These are phyloP conservation scores for Volucella bombylans DNA, from an alignment of 2,888 invertebrate species.

Conservation along the genomic window DNA sequence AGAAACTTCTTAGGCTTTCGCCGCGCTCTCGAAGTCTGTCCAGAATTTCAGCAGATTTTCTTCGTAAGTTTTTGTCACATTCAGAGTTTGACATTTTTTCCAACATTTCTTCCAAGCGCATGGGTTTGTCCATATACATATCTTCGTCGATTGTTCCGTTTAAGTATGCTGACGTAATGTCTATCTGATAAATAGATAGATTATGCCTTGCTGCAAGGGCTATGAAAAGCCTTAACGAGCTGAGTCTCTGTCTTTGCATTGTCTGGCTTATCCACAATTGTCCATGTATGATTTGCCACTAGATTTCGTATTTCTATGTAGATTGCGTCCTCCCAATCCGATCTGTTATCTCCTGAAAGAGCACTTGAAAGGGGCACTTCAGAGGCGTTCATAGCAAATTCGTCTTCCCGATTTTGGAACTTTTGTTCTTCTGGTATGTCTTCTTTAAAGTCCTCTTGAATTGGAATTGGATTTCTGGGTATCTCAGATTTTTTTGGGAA, in stretches of 20 bases:
- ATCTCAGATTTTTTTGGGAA: not conserved
- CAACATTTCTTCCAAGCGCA: not conserved
- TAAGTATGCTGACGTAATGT: conserved; percentile 5
- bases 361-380: too few relatives aligned
- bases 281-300: too few relatives aligned
- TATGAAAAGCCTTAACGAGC: not conserved
- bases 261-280: not conserved
- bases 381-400: too few relatives aligned
- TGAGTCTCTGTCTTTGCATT: not conserved
- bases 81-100: not conserved
- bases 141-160: conserved; percentile 7
- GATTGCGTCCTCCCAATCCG: too few relatives aligned
- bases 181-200: not conserved
- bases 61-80: not conserved
- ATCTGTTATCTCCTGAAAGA: too few relatives aligned
- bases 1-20: too few relatives aligned
- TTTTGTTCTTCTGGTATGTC: not conserved
- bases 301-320: too few relatives aligned
- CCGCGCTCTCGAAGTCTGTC: too few relatives aligned
- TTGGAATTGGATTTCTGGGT: conserved; percentile 7
- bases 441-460: not conserved
- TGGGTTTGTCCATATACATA: conserved; percentile 1
- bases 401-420: not conserved
- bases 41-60: too few relatives aligned
- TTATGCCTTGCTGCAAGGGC: not conserved